Conservation (phyloP, 2,888 invertebrate species). For the Tinea semifulvella region DNA sequence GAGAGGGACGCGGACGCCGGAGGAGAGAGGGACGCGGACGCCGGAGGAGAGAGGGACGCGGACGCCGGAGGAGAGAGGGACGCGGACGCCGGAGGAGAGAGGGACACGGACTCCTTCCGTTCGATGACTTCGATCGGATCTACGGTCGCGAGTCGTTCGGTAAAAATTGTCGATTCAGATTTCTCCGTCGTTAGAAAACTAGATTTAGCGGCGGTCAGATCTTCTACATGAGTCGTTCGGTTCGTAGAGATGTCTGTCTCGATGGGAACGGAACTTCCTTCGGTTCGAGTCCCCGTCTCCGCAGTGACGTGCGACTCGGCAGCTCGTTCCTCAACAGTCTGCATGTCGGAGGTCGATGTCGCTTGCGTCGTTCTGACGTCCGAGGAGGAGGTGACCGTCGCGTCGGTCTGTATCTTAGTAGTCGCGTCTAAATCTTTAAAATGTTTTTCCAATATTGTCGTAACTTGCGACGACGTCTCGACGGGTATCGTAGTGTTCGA, state of each 20-base stretch:
- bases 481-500: not conserved
- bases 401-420: conserved; percentile 4
- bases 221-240: not conserved
- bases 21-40: no score
- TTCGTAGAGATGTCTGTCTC: conserved; percentile 30
- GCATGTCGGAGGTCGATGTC: not conserved
- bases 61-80: no score
- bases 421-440: not conserved
- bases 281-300: conserved; percentile 49
- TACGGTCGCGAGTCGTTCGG: no score
- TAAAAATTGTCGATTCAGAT: not conserved
- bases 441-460: conserved; percentile 18
- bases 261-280: conserved; percentile 50
- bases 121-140: no score
- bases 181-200: not conserved
- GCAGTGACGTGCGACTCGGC: conserved; percentile 38
- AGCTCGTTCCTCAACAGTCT: conserved; percentile 28
- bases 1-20: no score
- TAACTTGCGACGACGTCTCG: conserved; percentile 15
- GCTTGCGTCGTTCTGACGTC: not conserved
- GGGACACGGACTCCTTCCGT: no score
- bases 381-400: conserved; percentile 12
- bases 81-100: no score
- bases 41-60: no score
- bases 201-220: not conserved